Conservation (phyloP, 1,140 invertebrate species). For the Colletes gigas region DNA sequence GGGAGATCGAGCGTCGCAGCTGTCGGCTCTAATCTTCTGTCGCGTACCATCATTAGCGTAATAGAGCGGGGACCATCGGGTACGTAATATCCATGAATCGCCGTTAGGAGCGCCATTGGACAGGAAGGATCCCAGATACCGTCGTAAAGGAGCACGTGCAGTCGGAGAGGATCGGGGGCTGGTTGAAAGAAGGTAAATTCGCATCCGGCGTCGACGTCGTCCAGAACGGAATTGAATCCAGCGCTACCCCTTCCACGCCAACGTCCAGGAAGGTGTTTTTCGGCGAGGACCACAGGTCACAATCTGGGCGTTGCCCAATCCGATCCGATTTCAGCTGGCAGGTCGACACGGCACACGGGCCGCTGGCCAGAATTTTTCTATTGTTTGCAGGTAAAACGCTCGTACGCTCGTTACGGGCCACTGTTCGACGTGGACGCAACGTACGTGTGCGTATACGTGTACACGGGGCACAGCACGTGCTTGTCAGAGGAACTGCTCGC, state of each 20-base stretch:
- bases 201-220: constrained; percentile 50
- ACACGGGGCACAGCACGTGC: constrained; percentile 18
- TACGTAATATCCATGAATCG: constrained; percentile 6
- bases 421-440: constrained; percentile 56
- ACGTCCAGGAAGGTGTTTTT: constrained; percentile 57
- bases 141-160: constrained; percentile 35
- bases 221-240: constrained; percentile 66
- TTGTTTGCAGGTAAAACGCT: constrained; percentile 69
- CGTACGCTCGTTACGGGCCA: constrained; percentile 62
- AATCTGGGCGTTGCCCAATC: constrained; percentile 72
- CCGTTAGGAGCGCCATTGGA: background rate
- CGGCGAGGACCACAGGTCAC: constrained; percentile 59
- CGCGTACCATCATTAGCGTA: background rate
- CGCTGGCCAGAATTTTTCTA: constrained; percentile 56
- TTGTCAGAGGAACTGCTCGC: constrained; percentile 42
- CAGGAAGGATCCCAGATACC: constrained; percentile 3
- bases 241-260: constrained; percentile 66
- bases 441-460: background rate
- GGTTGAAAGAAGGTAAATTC: constrained; percentile 28
- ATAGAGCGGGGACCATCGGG: background rate
- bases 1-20: background rate
- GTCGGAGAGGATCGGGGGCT: background rate
- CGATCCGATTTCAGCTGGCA: constrained; percentile 73
- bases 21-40: background rate
- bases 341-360: constrained; percentile 59